Evolutionary conservation across 2,797 vertebrate species (phyloP), one percentile per base, ranked within the genome.

Genomic region (Acanthurus leucopareius): DNA sequence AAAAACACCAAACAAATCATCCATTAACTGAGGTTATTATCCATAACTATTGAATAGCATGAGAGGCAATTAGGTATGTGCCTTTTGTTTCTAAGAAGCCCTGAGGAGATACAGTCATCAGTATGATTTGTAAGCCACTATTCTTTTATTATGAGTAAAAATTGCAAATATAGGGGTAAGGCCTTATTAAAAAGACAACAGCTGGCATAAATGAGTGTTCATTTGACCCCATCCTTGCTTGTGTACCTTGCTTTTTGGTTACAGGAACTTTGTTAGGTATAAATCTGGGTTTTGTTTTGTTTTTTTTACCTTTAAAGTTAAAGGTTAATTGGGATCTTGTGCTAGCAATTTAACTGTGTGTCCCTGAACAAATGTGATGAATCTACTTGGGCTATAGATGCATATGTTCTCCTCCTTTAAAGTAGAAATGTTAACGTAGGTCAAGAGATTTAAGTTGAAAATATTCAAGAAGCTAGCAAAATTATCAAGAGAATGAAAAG

Each of bases 1-100:
- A 70, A 59, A 81, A 78, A 69, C 57, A 63, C 28, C 15, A 75
- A 80, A 77, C 67, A 69, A 82, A 84, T 71, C 10, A 19, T 4
- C 22, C 7, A 73, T 69, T 81, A 47, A 69, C 57, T 70, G 35
- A 74, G 28, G 63, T 75, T 73, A 72, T 80, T 75, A 72, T 57
- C 42, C 65, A 45, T 42, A 25, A 48, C 42, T 76, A 56, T 17
- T 58, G 40, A 68, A 66, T 20, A 57, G 47, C n/a, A 70, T 47
- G 19, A 61, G 5, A 20, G 22, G 15, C 63, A 17, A 83, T 72
- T 15, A 70, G 35, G 9, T 73, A 19, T 69, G 15, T 48, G 1
- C 69, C 11, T 22, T 60, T 45, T 22, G 5, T 57, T 16, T 54
- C 11, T 28, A 13, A 51, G 35, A 17, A 25, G 6, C 70, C 38